Conservation (phyloP, 2,797 vertebrate species). For the Falco concolor region DNA sequence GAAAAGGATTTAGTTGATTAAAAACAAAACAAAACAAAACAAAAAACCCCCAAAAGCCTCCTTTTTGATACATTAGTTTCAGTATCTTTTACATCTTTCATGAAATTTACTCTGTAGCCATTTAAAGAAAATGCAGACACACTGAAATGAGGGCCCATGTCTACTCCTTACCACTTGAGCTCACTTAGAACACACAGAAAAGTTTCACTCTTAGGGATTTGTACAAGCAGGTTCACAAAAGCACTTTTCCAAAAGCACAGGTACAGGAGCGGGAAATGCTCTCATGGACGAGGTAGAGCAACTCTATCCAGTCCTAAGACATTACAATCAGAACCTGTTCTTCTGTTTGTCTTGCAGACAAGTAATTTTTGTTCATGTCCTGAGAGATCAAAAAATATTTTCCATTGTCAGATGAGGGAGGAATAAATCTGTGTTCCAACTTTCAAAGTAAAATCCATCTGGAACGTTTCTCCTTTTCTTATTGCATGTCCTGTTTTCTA, state of each 20-base stretch:
- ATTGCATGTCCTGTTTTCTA: background rate
- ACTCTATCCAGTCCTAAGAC: background rate
- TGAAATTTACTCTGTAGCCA: background rate
- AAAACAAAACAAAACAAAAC: background rate
- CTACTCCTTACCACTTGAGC: background rate
- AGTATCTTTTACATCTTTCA: background rate
- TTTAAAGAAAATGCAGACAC: background rate
- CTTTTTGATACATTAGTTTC: rapidly evolving
- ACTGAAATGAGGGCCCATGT: background rate
- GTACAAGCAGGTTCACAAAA: background rate
- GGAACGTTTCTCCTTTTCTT: background rate
- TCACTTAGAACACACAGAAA: background rate
- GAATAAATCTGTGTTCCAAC: background rate
- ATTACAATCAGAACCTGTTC: background rate
- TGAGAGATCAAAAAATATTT: background rate
- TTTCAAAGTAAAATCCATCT: background rate
- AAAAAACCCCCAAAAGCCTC: rapidly evolving
- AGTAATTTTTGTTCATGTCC: background rate
- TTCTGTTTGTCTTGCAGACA: background rate
- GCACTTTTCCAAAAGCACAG: background rate
- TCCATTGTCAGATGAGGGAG: background rate
- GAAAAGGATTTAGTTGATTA: background rate
- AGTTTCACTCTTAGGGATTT: background rate
- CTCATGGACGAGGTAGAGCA: background rate
- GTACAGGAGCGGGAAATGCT: background rate